Evolutionary conservation across 1,140 invertebrate species (phyloP), one percentile per base, ranked within the genome.

Genomic region (Varroa destructor): DNA sequence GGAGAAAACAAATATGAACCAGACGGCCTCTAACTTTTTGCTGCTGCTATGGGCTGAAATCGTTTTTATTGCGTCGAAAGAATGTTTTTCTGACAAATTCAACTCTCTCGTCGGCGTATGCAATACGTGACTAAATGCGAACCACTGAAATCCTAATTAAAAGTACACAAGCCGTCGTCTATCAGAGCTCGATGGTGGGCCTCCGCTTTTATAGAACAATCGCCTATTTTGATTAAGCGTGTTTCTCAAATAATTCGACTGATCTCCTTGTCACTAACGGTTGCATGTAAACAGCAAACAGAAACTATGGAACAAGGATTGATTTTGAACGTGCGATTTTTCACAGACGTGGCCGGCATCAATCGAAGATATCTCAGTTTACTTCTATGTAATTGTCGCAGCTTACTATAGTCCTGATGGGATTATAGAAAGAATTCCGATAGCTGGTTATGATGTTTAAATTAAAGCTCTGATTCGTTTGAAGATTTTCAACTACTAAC

Each of bases 361-460:
- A 88, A 93, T 75, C 85, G 91, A 72, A 80, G 81, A 0, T 84
- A 79, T 3, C 79, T 91, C 6, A 81, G 83, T 3, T 55, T 77
- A 10, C 72, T 86, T 70, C 40, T 72, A 5, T 0, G 56, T 37
- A 70, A 67, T 6, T n/a, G 36, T 58, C 36, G 10, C 14, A 51
- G 75, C 0, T 37, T 75, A 75, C 56, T 75, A 42, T 71, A 10
- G 56, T 8, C 12, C 56, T 10, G 55, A 67, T 71, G 79, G 75
- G 78, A 88, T 84, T 72, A 77, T 91, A 70, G 85, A 86, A 36
- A 79, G 89, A 58, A 83, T 89, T 0, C 88, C 90, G 0, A 91
- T 94, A 55, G 91, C 85, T 36, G 89, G 89, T 36, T 85, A 84
- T 75, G 91, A 95, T 79, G 92, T 91, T 78, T 89, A 87, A 0